Percentiles rank a stretch among this genome's conserved stretches.
These are phyloP conservation scores for Clarias platycephalus DNA, from an alignment of 2,797 vertebrate genomes.

Conservation along the genomic window DNA sequence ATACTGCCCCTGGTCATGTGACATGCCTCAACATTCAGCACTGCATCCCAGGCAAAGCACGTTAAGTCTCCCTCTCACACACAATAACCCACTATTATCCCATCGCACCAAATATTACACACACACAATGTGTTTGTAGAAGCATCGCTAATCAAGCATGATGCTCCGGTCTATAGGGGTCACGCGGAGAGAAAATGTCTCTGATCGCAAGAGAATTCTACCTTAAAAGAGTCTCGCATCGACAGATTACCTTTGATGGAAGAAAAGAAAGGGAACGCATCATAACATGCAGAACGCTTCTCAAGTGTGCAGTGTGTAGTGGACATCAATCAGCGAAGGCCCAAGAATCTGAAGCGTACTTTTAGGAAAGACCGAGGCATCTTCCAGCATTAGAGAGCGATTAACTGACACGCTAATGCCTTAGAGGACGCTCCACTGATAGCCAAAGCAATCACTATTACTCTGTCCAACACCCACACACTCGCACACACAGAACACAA, in stretches of 20 bases:
- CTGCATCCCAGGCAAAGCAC: background rate
- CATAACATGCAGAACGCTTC: constrained; percentile 46
- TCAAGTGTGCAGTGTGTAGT: constrained; percentile 42
- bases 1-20: constrained; percentile 21
- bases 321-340: constrained; percentile 65
- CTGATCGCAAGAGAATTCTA: constrained; percentile 17
- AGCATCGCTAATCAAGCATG: background rate
- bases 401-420: constrained; percentile 66
- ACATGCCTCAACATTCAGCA: constrained; percentile 30
- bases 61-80: background rate
- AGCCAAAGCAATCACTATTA: constrained; percentile 53
- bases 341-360: constrained; percentile 65
- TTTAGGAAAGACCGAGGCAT: constrained; percentile 53
- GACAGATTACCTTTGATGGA: constrained; percentile 29
- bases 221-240: background rate
- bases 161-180: constrained; percentile 1
- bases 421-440: constrained; percentile 46
- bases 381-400: constrained; percentile 65
- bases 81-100: background rate
- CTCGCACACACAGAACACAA: constrained; percentile 18
- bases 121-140: background rate
- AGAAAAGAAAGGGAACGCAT: constrained; percentile 23
- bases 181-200: background rate
- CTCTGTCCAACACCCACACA: constrained; percentile 47
- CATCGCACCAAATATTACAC: background rate